These are phyloP conservation scores for Anolis carolinensis DNA, from an alignment of 2,113 vertebrate genomes.

Conservation along the genomic window DNA sequence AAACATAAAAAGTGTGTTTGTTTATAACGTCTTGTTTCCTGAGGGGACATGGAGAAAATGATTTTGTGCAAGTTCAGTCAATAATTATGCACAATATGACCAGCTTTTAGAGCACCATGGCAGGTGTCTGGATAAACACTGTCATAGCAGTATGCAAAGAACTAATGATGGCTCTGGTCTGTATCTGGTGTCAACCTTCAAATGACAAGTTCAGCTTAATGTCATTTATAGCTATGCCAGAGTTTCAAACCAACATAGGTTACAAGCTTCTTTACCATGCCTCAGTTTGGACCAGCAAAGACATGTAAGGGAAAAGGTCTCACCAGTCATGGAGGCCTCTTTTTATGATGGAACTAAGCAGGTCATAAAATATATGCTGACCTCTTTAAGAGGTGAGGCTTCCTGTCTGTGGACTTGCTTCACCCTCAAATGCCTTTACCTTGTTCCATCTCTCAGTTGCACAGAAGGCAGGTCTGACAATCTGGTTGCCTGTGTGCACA, in stretches of 20 bases:
- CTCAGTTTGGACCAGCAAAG: neutral
- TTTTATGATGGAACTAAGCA: neutral
- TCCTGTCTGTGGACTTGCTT: neutral
- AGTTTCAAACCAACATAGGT: neutral
- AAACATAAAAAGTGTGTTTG: neutral
- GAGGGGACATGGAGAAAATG: neutral
- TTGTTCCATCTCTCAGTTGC: neutral
- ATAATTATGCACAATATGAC: neutral
- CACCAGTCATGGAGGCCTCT: neutral
- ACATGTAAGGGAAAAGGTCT: neutral
- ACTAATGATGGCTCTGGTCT: neutral
- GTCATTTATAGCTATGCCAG: neutral
- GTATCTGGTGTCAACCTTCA: neutral
- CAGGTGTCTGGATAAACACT: neutral
- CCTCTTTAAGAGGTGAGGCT: neutral
- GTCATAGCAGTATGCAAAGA: neutral
- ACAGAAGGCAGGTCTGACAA: neutral
- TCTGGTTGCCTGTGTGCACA: slow-evolving; percentile 49
- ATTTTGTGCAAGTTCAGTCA: neutral
- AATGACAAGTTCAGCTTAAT: neutral
- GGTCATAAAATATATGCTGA: neutral
- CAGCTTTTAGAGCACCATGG: neutral
- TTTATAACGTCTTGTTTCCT: neutral
- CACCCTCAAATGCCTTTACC: neutral
- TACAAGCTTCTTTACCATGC: no score